Base-by-base conservation (phyloP, 2,113 vertebrate genomes). In the Festucalex cinctus region DNA sequence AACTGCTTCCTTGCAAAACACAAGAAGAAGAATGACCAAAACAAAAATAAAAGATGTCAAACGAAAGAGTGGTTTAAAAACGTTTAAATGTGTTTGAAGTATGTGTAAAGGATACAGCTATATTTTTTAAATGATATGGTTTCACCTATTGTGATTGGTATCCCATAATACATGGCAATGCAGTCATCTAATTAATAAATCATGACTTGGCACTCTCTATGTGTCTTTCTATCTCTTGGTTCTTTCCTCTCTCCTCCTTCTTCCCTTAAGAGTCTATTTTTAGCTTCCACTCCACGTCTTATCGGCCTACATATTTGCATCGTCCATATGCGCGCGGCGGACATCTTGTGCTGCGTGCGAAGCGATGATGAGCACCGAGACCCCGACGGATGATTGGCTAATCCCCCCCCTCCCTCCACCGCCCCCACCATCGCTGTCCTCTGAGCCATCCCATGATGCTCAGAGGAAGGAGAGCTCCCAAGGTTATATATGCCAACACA, bases 371-470 rank as follows among this genome's bases (percentile, higher is more conserved):
- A 41, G 36, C 37, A n/a, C 16, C 28, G 5, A 59, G 19, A 85
- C 83, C 86, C 79, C 79, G 63, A 83, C 5, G 12, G 73, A 78
- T 80, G 83, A 85, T 82, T 88, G 85, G 79, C 72, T 82, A 60
- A 85, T 83, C 75, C 71, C 49, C 26, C n/a, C n/a, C 22, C 51
- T 3, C 54, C 26, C 28, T 32, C 28, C 28, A 32, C 28, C 4
- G 2, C 28, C 28, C 28, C 28, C 5, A 57, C 54, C 54, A 32
- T 26, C 28, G 16, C 65, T 20, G 37, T 78, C 65, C 77, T 77
- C 76, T 75, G 71, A 85, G 77, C 65, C 72, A 58, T 81, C 84
- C 83, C 71, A 62, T 77, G 78, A 83, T 82, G 81, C 86, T 83
- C 60, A 67, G 72, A 81, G 86, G 77, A 78, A 82, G 75, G 65